Evolutionary conservation across 2,113 vertebrate genomes (phyloP).

Genomic region (Planiliza haematocheilus): DNA sequence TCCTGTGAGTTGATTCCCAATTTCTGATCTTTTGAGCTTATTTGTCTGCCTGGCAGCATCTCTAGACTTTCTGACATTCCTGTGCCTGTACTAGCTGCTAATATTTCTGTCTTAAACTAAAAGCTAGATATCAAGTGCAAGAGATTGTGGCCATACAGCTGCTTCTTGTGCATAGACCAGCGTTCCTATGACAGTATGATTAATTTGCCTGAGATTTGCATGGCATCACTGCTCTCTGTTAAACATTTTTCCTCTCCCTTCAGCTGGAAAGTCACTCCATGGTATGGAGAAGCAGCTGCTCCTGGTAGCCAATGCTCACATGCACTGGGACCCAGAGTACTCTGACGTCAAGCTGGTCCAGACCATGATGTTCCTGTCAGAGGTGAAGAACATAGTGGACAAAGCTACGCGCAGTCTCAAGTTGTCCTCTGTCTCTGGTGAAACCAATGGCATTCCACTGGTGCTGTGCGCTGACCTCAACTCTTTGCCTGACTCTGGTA

Average conservation of each 20-base stretch:
- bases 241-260: neutral
- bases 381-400: constrained; percentile 98
- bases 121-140: too few relatives aligned
- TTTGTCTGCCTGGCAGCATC: neutral
- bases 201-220: too few relatives aligned
- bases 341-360: constrained; percentile 98
- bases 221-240: neutral
- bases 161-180: neutral
- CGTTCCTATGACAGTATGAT: too few relatives aligned
- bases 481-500: constrained; percentile 97
- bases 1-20: constrained; percentile 86
- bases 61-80: neutral
- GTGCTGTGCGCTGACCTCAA: constrained; percentile 98
- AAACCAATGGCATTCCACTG: constrained; percentile 94
- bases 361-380: constrained; percentile 99
- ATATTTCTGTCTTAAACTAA: constrained; percentile 1
- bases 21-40: neutral
- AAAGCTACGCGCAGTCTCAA: constrained; percentile 95
- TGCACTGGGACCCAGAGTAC: constrained; percentile 99
- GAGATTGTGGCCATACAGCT: neutral
- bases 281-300: constrained; percentile 96
- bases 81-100: neutral
- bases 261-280: constrained; percentile 92
- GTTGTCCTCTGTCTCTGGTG: constrained; percentile 88
- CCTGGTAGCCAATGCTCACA: constrained; percentile 96